Base-by-base conservation (phyloP, 2,888 invertebrate species). In the Taenaris catops region DNA sequence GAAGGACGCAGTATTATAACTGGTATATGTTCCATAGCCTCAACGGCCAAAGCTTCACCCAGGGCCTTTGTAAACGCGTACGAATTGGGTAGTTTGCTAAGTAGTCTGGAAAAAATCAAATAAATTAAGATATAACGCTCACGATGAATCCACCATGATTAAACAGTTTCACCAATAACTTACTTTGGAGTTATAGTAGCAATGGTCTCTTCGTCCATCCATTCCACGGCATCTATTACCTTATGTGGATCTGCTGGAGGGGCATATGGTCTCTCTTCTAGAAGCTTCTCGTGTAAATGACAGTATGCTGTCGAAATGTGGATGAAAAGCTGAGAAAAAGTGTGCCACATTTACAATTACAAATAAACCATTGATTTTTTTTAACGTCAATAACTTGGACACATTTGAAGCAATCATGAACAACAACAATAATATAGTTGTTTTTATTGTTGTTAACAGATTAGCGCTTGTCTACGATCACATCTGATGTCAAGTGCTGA, bases 31-130 rank as follows among this genome's bases (percentile, higher is more conserved):
- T 88, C 72, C 76, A 94, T 93, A 26, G 94, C 91, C 58, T 96
- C 94, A 0, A 92, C 91, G 0, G 96, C 93, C 38, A 97, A 62
- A 6, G 92, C 91, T 72, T 98, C 98, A 0, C 96, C 94, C 6
- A 98, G 73, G 0, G 96, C 94, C 79, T 98, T 98, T 0, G 98
- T 97, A 64, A 94, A 97, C 0, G 97, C 96, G 64, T 98, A 98
- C 0, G 96, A 96, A 68, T 97, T 97, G 0, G 97, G 97, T 35
- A 94, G 89, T 46, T 91, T 89, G 20, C 94, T 92, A 58, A 93
- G 72, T 39, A 95, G 86, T 51, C 92, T 92, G 65, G 6, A 74
- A 70, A 34, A 2, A 24, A 10, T 2, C 14, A 14, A 14, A n/a
- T n/a, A n/a, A n/a, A n/a, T n/a, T n/a, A n/a, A n/a, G n/a, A n/a